phyloP scores from a whole-genome alignment of 2,888 invertebrate species.

The Dioctria rufipes region DNA sequence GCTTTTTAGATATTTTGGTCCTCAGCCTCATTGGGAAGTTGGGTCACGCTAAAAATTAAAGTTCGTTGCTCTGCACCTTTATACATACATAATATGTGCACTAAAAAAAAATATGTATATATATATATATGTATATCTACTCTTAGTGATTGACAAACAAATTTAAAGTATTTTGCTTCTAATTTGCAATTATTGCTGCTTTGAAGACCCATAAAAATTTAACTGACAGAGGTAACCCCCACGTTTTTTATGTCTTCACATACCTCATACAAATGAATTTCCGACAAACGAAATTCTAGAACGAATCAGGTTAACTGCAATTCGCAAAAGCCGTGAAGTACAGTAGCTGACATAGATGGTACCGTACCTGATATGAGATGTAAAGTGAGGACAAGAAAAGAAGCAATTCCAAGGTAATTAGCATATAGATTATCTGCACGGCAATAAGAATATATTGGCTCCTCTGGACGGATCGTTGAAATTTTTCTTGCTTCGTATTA shows the following conservation, averaged over 20 bases:
- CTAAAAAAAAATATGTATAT: background rate
- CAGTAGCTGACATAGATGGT: slow-evolving; percentile 52
- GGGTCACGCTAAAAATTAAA: slow-evolving; percentile 45
- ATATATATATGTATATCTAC: too few species aligned
- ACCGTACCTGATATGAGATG: slow-evolving; percentile 53
- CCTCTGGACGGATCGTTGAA: background rate
- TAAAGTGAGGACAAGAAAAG: slow-evolving; percentile 50
- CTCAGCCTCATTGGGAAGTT: slow-evolving; percentile 47
- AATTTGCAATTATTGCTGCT: slow-evolving; percentile 42
- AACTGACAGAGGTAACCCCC: slow-evolving; percentile 9
- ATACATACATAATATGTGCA: background rate
- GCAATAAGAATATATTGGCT: slow-evolving; percentile 27
- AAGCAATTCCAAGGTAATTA: slow-evolving; percentile 53
- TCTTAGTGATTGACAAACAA: slow-evolving; percentile 4
- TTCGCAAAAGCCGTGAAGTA: slow-evolving; percentile 36
- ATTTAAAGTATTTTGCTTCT: slow-evolving; percentile 22
- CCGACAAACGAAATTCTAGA: slow-evolving; percentile 51
- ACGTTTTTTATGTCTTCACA: slow-evolving; percentile 45
- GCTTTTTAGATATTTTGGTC: slow-evolving; percentile 23
- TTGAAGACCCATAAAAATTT: slow-evolving; percentile 28
- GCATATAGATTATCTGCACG: slow-evolving; percentile 55
- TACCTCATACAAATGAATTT: slow-evolving; percentile 48
- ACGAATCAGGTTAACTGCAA: slow-evolving; percentile 53
- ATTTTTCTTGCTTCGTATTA: background rate
- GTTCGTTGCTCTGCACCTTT: slow-evolving; percentile 28